Evolutionary conservation across 2,888 invertebrate genomes (phyloP).

Genomic region (Entomobrya proxima): DNA sequence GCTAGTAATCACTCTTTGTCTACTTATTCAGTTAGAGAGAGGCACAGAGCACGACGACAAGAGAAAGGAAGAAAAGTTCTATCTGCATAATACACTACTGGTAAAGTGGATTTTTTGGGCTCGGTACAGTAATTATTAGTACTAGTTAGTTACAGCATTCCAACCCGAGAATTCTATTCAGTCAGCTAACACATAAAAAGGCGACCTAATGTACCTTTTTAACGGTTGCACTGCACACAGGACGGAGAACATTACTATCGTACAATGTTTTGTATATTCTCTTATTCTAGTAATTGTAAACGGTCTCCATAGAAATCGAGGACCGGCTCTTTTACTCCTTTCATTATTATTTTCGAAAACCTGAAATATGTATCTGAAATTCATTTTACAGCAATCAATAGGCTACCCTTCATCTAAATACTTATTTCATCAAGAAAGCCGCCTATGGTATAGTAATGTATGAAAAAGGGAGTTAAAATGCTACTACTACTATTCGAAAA

Average conservation of each 20-base stretch:
- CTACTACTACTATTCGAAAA: too few species aligned
- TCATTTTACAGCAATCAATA: too few species aligned
- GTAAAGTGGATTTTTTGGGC: slow-evolving; percentile 44
- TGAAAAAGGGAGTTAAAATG: too few species aligned
- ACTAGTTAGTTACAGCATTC: slow-evolving; percentile 58
- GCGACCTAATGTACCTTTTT: slow-evolving; percentile 41
- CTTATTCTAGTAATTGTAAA: neutral
- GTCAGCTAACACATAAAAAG: slow-evolving; percentile 23
- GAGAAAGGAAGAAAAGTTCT: neutral
- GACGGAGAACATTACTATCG: slow-evolving; percentile 1
- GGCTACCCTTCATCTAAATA: too few species aligned
- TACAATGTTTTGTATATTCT: neutral
- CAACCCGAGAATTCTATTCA: slow-evolving; percentile 47
- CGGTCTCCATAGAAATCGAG: neutral
- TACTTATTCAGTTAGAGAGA: slow-evolving; percentile 57
- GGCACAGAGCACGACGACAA: neutral
- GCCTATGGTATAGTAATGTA: too few species aligned
- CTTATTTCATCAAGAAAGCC: too few species aligned
- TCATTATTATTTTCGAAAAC: too few species aligned
- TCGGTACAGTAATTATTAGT: slow-evolving; percentile 59
- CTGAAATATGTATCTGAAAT: too few species aligned
- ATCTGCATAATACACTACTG: slow-evolving; percentile 38
- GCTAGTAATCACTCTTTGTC: slow-evolving; percentile 66
- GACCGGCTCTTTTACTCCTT: too few species aligned
- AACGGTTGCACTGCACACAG: slow-evolving; percentile 34